phyloP scores from a whole-genome alignment of 1,140 invertebrate species.

The Antheraea pernyi region DNA sequence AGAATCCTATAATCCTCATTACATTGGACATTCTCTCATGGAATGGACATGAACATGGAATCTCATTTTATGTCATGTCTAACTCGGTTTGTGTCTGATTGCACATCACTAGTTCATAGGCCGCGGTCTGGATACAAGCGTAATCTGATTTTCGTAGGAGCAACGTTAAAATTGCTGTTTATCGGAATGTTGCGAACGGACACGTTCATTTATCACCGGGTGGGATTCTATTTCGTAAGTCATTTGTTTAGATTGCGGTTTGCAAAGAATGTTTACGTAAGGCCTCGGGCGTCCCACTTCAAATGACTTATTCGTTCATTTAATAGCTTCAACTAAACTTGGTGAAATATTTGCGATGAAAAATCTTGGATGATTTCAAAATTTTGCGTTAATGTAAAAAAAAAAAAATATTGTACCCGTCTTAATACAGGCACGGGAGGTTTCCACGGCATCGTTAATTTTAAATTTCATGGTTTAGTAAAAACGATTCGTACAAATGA shows the following conservation, averaged over 20 bases:
- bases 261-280: neutral
- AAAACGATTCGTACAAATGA: too few relatives aligned
- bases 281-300: neutral
- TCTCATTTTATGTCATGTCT: too few relatives aligned
- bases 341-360: neutral
- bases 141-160: constrained; percentile 13
- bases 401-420: too few relatives aligned
- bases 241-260: constrained; percentile 13
- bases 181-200: constrained; percentile 16
- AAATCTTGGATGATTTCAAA: neutral
- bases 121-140: constrained; percentile 1
- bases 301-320: neutral
- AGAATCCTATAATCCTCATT: too few relatives aligned
- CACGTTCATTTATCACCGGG: neutral
- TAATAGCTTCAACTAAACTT: neutral
- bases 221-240: constrained; percentile 11
- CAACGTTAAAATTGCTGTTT: constrained; percentile 21
- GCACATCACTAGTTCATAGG: constrained; percentile 2
- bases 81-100: neutral
- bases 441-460: too few relatives aligned
- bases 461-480: too few relatives aligned
- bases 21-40: too few relatives aligned
- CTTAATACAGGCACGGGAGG: too few relatives aligned
- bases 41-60: too few relatives aligned
- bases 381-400: neutral